phyloP scores from a whole-genome alignment of 2,797 vertebrate genomes.

The Peromyscus eremicus region DNA sequence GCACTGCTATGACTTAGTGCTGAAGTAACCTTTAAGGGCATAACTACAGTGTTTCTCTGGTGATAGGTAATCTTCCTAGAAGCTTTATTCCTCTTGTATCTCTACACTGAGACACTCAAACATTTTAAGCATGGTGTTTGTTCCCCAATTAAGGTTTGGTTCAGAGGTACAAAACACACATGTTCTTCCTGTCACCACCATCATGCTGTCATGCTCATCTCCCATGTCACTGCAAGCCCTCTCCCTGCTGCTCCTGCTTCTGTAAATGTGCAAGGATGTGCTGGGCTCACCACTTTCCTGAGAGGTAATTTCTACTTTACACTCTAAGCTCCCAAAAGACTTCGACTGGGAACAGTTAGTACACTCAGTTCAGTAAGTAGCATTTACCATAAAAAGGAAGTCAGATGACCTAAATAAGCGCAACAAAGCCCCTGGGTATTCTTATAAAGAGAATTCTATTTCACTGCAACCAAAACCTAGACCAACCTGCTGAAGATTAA shows the following conservation, averaged over 20 bases:
- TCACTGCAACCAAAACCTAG: not conserved
- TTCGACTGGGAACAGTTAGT: conserved; percentile 5
- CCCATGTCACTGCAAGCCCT: not conserved
- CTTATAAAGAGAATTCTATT: not conserved
- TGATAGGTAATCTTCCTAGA: not conserved
- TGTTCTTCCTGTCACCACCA: not conserved
- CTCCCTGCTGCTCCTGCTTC: not conserved
- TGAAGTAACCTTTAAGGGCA: not conserved
- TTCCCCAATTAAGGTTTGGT: not conserved
- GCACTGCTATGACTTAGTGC: not conserved
- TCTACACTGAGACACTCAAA: not conserved
- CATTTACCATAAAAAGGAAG: conserved; percentile 53
- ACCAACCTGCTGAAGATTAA: not conserved
- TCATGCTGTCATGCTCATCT: not conserved
- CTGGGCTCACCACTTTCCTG: not conserved
- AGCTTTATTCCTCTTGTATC: conserved; percentile 1
- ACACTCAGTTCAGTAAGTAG: not conserved
- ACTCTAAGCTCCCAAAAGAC: not conserved
- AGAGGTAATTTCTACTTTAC: conserved; percentile 8
- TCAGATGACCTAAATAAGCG: not conserved
- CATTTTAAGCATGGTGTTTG: not conserved
- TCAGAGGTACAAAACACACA: not conserved
- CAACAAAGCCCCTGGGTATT: conserved; percentile 11
- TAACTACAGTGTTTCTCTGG: not conserved
- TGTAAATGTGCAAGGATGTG: not conserved